Evolutionary conservation across 2,797 vertebrate genomes (phyloP).

Genomic region (Molossus molossus): DNA sequence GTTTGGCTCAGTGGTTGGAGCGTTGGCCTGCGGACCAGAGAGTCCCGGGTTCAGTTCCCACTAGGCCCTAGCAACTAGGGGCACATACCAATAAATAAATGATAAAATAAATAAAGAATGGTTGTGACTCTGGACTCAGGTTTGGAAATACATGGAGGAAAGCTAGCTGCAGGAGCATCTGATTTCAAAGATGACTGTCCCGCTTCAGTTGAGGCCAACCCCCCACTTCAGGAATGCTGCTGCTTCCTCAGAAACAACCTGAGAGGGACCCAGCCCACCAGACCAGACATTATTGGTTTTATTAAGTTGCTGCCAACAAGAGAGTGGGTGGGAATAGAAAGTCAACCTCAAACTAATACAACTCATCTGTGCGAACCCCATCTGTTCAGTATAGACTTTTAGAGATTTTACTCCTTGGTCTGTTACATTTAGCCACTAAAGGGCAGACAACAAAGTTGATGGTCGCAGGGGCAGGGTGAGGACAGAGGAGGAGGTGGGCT

Average conservation of each 20-base stretch:
- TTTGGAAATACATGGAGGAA: neutral
- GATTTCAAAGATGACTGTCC: neutral
- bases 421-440: neutral
- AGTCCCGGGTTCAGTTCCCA: too few relatives aligned
- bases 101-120: neutral
- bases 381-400: neutral
- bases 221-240: neutral
- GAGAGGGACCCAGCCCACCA: neutral
- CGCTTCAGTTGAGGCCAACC: neutral
- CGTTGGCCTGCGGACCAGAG: too few relatives aligned
- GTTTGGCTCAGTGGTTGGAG: too few relatives aligned
- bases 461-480: neutral
- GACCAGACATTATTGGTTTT: neutral
- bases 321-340: neutral
- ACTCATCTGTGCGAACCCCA: neutral
- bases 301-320: neutral
- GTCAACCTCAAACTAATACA: conserved; percentile 5
- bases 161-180: neutral
- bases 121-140: neutral
- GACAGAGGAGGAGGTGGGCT: neutral
- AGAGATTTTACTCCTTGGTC: neutral
- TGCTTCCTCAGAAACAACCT: neutral
- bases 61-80: too few relatives aligned
- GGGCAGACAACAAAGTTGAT: neutral
- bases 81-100: too few relatives aligned